Conservation (phyloP, 2,113 vertebrate genomes). For the Chauna torquata region DNA sequence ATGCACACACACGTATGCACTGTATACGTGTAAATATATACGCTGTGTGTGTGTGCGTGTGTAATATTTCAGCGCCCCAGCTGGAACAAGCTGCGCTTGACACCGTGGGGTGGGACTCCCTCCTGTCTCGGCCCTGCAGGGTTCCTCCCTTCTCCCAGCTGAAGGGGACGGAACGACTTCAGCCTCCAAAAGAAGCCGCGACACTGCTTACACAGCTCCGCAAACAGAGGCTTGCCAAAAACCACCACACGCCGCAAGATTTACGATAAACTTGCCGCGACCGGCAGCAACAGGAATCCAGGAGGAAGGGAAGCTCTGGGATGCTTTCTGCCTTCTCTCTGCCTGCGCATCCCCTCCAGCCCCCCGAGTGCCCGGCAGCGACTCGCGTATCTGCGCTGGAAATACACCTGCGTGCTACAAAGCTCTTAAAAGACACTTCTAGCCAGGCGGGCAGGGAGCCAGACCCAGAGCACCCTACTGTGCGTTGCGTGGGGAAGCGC, state of each 20-base stretch:
- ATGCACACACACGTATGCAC: no score
- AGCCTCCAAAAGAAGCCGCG: neutral
- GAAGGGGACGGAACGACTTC: neutral
- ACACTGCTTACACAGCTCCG: neutral
- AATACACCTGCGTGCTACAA: neutral
- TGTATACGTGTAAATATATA: no score
- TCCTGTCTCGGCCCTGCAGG: no score
- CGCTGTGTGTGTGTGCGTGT: no score
- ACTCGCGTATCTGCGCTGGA: fast-evolving
- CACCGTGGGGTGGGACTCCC: no score
- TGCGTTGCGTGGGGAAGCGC: fast-evolving
- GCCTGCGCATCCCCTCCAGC: neutral
- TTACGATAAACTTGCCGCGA: neutral
- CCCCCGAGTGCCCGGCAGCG: neutral
- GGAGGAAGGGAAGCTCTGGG: neutral
- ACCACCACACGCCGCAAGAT: fast-evolving
- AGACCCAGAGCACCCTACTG: fast-evolving
- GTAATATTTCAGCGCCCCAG: no score
- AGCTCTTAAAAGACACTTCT: neutral
- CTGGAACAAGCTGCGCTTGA: no score
- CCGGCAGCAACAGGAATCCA: neutral
- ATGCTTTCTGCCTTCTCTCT: neutral
- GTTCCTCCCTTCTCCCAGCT: no score
- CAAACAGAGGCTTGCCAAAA: neutral
- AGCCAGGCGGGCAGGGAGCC: fast-evolving